phyloP scores from a whole-genome alignment of 2,797 vertebrate genomes.

The Manis pentadactyla region DNA sequence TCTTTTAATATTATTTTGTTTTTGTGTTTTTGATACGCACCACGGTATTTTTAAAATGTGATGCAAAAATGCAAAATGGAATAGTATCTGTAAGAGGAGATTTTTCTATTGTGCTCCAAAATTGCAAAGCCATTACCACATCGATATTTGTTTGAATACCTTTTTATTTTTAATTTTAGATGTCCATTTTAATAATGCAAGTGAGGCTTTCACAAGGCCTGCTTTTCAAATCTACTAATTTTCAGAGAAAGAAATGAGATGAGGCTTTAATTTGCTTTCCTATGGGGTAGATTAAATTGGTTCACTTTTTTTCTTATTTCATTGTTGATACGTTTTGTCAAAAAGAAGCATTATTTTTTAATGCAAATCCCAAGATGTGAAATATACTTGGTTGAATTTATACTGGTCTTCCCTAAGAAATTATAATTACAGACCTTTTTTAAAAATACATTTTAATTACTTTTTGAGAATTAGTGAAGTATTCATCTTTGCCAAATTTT shows the following conservation, averaged over 20 bases:
- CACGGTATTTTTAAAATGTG: neutral
- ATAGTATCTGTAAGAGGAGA: neutral
- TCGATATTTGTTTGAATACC: neutral
- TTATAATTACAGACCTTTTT: constrained; percentile 19
- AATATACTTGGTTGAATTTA: constrained; percentile 12
- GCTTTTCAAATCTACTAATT: constrained; percentile 23
- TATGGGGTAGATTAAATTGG: constrained; percentile 2
- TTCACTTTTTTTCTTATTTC: constrained; percentile 50
- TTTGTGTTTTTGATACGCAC: neutral
- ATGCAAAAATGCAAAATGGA: neutral
- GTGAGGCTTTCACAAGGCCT: neutral
- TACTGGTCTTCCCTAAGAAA: neutral
- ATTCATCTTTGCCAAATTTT: constrained; percentile 49
- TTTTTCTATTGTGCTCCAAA: neutral
- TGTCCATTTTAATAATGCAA: constrained; percentile 30
- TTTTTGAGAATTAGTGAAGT: neutral
- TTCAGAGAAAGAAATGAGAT: neutral
- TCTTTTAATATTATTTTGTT: neutral
- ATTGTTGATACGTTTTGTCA: constrained; percentile 33
- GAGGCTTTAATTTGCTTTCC: constrained; percentile 55
- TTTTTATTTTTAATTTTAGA: constrained; percentile 39
- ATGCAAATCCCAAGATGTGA: neutral
- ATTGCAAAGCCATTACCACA: constrained; percentile 7
- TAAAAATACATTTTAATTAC: constrained; percentile 23
- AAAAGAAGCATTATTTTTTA: constrained; percentile 53